Evolutionary conservation across 1,140 invertebrate species (phyloP), one percentile per base, ranked within the genome.

Genomic region (Coptotermes formosanus): DNA sequence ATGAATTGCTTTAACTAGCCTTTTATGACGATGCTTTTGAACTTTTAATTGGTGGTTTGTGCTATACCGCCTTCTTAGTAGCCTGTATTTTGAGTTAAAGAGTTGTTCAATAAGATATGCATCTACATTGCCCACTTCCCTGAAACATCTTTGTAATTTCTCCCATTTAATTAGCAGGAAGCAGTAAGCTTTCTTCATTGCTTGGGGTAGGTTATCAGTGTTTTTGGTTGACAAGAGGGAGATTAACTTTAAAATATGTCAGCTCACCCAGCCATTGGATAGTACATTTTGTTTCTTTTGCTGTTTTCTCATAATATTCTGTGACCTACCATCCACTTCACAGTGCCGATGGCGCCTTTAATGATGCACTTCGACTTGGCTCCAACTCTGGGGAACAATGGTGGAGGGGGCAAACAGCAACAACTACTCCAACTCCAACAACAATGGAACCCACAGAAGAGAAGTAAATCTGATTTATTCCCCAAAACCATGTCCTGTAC

Each of bases 401-500:
- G 91, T 92, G 91, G 91, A 90, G 91, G 91, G 92, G 91, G 91
- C 90, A 91, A 92, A 90, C 91, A 92, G 92, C 92, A 91, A 89
- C 92, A 92, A 90, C 92, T 92, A 90, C 91, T 92, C 92, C 92
- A 92, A 89, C 90, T 91, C 89, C 92, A 92, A 90, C 92, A 91
- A 90, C 93, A 93, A 89, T 93, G 93, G 93, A 93, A 92, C 91
- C 89, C 92, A 90, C 91, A 91, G 89, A 93, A 92, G 91, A 91
- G 91, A 92, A 92, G 92, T 92, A 93, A 92, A 91, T 91, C 91
- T 91, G 89, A 90, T 88, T 89, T 87, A 86, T 52, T 75, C 75
- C 45, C 85, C 75, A 82, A 55, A 19, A 19, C 85, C 23, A 8
- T 84, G n/a, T n/a, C 83, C 45, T 52, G 8, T 30, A 43, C 21